Base-by-base conservation (phyloP, 37 sponge, comb jelly and placozoan species). In the Agelas oroides region DNA sequence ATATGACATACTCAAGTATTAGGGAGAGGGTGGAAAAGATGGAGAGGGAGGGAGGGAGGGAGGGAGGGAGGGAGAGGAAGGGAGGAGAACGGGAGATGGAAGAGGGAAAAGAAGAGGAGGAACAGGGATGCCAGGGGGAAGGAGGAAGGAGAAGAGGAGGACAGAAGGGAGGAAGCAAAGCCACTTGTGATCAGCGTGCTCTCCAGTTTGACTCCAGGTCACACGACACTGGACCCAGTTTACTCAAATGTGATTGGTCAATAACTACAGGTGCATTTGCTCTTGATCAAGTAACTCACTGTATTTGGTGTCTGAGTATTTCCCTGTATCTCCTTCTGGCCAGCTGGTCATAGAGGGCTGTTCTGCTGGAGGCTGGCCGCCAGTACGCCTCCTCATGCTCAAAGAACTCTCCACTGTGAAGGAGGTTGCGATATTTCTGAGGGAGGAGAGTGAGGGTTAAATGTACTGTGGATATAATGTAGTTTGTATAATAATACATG, bases 341-440 rank as follows among this genome's bases (percentile, higher is more conserved):
- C 68, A 92, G 80, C 60, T 83, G 84, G 31, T 83, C 78, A 60
- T 87, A 92, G 56, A 92, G 88, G 15, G 83, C 88, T 17, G 53
- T 74, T 62, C 70, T 56, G 74, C 75, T 77, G 69, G 84, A 79
- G 19, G 92, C 83, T 20, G 92, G 92, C n/a, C 31, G 35, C 83
- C 82, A 75, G 59, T 82, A 91, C 2, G 76, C 71, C 5, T 85
- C 70, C 1, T 82, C 62, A 3, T 71, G 71, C n/a, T 75, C 34
- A 25, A 57, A 56, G 56, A 75, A 56, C 32, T 20, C 32, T 14
- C 35, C 32, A 8, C 8, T 8, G 8, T 46, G 46, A 8, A 46
- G 46, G 46, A 12, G 46, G 3, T 46, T 46, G 46, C 46, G 8
- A 8, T 46, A 46, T 8, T 46, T 46, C 46, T 46, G 46, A 8